Conservation (phyloP, 2,888 invertebrate species). For the Sclerodermus sp. region DNA sequence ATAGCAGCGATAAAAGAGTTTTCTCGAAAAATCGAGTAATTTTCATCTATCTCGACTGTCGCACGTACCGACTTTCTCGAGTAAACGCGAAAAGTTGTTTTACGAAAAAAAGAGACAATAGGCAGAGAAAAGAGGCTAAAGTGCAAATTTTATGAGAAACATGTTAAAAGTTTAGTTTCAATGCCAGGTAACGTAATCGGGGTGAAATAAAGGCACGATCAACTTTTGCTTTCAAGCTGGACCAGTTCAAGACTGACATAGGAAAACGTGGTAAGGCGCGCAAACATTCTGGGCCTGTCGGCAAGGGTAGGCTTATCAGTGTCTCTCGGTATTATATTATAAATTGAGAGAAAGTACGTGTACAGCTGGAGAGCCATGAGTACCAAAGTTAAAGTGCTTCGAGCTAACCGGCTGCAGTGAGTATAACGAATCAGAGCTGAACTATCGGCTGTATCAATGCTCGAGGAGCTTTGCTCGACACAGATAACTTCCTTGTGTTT, state of each 20-base stretch:
- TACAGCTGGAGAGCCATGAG: constrained; percentile 15
- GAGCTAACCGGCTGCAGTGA: too few species aligned
- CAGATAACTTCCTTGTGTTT: constrained; percentile 20
- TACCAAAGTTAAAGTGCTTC: too few species aligned
- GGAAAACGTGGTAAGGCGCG: background rate
- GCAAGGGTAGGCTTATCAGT: constrained; percentile 22
- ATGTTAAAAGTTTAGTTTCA: too few species aligned
- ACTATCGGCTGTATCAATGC: constrained; percentile 46
- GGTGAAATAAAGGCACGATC: background rate
- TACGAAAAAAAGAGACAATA: background rate
- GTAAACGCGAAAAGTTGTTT: background rate
- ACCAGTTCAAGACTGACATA: too few species aligned
- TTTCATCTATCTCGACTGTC: too few species aligned
- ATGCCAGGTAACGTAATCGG: background rate
- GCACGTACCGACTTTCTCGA: background rate
- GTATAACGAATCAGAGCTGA: constrained; percentile 46
- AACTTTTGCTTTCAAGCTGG: too few species aligned
- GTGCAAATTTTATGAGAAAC: too few species aligned
- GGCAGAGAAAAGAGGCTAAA: too few species aligned
- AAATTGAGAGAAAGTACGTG: constrained; percentile 47
- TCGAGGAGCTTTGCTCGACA: constrained; percentile 36
- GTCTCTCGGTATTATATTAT: constrained; percentile 25
- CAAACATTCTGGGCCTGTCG: too few species aligned
- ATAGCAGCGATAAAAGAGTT: too few species aligned
- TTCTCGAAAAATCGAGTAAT: too few species aligned